Percentiles rank a stretch among this genome's conserved stretches.
phyloP scores from a whole-genome alignment of 2,113 vertebrate species.

The Nicator chloris region DNA sequence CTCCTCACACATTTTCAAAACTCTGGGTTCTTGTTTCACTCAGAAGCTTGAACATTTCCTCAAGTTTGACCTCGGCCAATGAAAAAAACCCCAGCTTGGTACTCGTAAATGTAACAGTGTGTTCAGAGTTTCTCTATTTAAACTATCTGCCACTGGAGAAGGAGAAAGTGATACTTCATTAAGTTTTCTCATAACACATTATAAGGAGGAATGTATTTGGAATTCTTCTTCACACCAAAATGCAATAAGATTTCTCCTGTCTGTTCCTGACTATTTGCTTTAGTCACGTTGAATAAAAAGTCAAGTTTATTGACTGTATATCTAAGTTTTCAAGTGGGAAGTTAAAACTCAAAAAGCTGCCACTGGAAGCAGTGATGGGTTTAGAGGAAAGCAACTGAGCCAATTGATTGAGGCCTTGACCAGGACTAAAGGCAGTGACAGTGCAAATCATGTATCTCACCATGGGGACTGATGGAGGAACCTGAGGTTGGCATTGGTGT shows the following conservation, averaged over 20 bases:
- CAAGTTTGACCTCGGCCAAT: background rate
- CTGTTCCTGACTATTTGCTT: background rate
- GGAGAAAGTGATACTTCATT: background rate
- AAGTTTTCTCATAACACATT: no score
- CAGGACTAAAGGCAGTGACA: background rate
- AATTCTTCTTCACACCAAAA: background rate
- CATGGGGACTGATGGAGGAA: background rate
- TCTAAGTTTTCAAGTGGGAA: background rate
- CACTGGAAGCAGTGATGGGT: background rate
- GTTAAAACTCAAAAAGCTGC: background rate
- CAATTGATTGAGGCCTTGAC: background rate
- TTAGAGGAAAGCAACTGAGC: background rate
- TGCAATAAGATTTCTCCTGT: background rate
- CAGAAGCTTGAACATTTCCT: background rate
- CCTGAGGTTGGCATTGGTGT: background rate
- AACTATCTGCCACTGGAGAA: background rate
- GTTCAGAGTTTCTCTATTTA: background rate
- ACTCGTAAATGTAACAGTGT: rapidly evolving
- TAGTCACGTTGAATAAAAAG: background rate
- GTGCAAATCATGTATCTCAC: background rate
- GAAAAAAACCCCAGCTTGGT: background rate
- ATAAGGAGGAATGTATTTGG: background rate
- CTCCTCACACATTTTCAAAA: background rate
- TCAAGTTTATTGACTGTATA: background rate
- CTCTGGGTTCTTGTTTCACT: background rate